These are phyloP conservation scores for Clostera curtula DNA, from an alignment of 2,888 invertebrate genomes.

Conservation along the genomic window DNA sequence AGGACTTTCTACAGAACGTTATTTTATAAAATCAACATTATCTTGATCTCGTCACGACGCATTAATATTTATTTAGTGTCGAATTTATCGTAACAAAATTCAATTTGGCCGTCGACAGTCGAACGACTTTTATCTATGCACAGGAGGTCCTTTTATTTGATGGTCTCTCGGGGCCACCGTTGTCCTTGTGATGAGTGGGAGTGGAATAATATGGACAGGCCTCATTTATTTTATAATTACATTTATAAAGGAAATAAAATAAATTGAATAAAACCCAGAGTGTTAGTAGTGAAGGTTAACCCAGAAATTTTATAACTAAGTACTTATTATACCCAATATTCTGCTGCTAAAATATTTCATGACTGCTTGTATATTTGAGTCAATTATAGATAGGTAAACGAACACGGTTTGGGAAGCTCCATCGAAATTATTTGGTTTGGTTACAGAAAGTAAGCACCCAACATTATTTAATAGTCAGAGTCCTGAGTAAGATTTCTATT, in stretches of 20 bases:
- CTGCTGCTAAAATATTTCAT: no score
- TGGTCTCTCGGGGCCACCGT: slow-evolving; percentile 55
- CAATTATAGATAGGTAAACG: no score
- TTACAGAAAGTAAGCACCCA: no score
- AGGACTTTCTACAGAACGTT: no score
- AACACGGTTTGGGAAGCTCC: no score
- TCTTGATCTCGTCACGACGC: slow-evolving; percentile 34
- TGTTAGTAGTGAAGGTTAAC: no score
- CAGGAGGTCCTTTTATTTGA: slow-evolving; percentile 72
- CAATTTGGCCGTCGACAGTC: slow-evolving; percentile 66
- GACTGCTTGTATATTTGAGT: no score
- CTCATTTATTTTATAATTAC: slow-evolving; percentile 1
- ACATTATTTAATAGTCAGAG: no score
- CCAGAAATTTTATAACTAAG: no score
- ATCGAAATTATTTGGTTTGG: no score
- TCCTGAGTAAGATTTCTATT: no score
- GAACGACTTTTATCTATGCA: slow-evolving; percentile 70
- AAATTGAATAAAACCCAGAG: slow-evolving; percentile 1
- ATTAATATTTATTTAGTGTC: slow-evolving; percentile 52
- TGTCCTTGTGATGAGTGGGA: slow-evolving; percentile 46
- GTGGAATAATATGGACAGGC: slow-evolving; percentile 36
- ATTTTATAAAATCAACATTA: slow-evolving; percentile 17
- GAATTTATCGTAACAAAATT: slow-evolving; percentile 63
- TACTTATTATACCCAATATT: no score
- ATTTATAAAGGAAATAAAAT: background rate